A percentile compares a stretch with the other conserved stretches of the same genome.
Conservation (phyloP, 2,797 vertebrate species). For the Enteromius paludinosus region DNA sequence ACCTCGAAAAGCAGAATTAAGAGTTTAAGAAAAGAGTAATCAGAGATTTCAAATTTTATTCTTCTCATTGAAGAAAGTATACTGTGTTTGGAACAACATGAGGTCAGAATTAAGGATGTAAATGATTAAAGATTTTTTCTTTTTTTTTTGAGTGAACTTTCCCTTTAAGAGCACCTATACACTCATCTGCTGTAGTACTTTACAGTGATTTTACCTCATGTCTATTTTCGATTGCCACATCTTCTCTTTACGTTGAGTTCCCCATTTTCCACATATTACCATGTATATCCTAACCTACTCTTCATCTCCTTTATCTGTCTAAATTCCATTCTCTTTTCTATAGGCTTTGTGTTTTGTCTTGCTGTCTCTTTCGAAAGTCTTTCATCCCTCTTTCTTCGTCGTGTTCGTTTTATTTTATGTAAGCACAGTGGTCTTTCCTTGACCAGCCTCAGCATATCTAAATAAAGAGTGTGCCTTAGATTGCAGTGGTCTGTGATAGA, state of each 20-base stretch:
- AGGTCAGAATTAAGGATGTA: not conserved
- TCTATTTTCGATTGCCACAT: not conserved
- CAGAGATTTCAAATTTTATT: not conserved
- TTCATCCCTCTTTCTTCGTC: conserved; percentile 59
- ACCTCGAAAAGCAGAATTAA: not conserved
- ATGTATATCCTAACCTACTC: not conserved
- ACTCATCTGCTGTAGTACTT: not conserved
- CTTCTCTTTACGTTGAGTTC: not conserved
- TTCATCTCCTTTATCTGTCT: not conserved
- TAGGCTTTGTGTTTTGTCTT: not conserved
- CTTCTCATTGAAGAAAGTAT: not conserved
- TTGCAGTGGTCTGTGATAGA: conserved; percentile 28
- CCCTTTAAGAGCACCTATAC: not conserved
- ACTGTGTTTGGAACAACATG: not conserved
- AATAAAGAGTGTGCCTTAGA: conserved; percentile 48
- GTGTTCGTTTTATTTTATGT: conserved; percentile 45
- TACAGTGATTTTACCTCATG: not conserved
- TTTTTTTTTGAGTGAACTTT: not conserved
- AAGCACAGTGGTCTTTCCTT: conserved; percentile 40
- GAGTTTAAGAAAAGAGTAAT: not conserved
- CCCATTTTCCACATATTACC: conserved; percentile 1
- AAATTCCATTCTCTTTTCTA: not conserved
- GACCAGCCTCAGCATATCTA: conserved; percentile 54
- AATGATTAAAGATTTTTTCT: not conserved
- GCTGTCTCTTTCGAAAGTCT: not conserved